Evolutionary conservation across 1,140 invertebrate species (phyloP).

Genomic region (Rhyzopertha dominica): DNA sequence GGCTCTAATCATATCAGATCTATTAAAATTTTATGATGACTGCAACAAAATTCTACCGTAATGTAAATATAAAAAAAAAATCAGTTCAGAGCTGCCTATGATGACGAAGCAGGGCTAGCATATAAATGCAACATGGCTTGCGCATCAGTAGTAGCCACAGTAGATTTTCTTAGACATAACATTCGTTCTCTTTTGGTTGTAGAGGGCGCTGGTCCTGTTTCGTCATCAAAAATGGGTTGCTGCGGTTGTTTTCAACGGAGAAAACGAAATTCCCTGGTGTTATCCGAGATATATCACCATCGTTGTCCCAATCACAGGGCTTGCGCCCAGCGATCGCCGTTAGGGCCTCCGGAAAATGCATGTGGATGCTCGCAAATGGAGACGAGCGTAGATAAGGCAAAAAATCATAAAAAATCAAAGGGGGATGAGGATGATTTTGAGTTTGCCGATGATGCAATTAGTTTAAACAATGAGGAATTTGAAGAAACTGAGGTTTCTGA

Average conservation of each 20-base stretch:
- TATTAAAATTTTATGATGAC: too few species aligned
- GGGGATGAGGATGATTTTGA: constrained; percentile 50
- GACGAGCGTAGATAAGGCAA: constrained; percentile 20
- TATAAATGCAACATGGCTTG: too few species aligned
- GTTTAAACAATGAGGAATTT: constrained; percentile 44
- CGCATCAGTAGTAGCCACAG: not conserved
- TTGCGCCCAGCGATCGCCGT: constrained; percentile 36
- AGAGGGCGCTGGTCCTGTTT: constrained; percentile 45
- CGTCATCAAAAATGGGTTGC: constrained; percentile 39
- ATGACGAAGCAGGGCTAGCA: too few species aligned
- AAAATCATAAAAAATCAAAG: too few species aligned
- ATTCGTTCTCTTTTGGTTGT: constrained; percentile 34
- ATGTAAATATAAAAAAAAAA: too few species aligned
- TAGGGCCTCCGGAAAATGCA: constrained; percentile 38
- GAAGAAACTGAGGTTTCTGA: constrained; percentile 25
- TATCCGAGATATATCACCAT: constrained; percentile 40
- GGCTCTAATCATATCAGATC: too few species aligned
- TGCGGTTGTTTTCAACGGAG: constrained; percentile 42
- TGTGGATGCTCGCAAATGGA: constrained; percentile 36
- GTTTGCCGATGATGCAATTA: constrained; percentile 54
- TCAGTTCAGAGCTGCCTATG: too few species aligned
- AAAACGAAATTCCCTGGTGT: constrained; percentile 38
- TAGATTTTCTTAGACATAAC: constrained; percentile 15
- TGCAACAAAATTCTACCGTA: too few species aligned
- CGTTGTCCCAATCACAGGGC: constrained; percentile 27